Conservation (phyloP, 2,797 vertebrate genomes). For the Tokudaia muenninki region DNA sequence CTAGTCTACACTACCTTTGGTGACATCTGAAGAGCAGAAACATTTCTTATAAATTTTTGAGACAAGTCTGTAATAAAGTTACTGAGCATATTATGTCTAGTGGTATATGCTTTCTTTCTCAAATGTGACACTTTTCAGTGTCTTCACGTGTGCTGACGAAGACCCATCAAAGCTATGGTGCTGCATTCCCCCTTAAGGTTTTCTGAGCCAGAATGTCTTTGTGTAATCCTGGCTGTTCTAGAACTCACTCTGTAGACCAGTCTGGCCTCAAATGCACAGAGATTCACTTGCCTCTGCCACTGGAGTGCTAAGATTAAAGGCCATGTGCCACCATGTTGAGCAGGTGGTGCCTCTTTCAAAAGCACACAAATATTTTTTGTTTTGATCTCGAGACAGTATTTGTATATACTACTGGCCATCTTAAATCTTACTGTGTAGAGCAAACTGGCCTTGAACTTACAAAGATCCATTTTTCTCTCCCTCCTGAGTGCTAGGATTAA, state of each 20-base stretch:
- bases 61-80: not conserved
- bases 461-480: too few species aligned
- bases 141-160: not conserved
- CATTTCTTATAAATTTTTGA: not conserved
- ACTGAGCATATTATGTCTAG: too few species aligned
- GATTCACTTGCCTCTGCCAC: too few species aligned
- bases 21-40: not conserved
- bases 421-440: not conserved
- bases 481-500: not conserved
- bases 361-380: not conserved
- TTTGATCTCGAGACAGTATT: not conserved
- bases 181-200: fast-evolving
- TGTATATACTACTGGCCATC: not conserved
- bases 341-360: not conserved
- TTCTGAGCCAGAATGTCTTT: not conserved
- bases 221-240: not conserved
- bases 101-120: not conserved
- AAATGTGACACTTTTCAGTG: too few species aligned
- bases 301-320: not conserved
- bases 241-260: not conserved
- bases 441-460: not conserved
- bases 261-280: not conserved
- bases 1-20: not conserved
- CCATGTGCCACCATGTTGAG: not conserved
- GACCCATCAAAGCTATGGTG: not conserved